Evolutionary conservation across 2,113 vertebrate species (phyloP), one percentile per base, ranked within the genome.

Genomic region (Epinephelus moara): DNA sequence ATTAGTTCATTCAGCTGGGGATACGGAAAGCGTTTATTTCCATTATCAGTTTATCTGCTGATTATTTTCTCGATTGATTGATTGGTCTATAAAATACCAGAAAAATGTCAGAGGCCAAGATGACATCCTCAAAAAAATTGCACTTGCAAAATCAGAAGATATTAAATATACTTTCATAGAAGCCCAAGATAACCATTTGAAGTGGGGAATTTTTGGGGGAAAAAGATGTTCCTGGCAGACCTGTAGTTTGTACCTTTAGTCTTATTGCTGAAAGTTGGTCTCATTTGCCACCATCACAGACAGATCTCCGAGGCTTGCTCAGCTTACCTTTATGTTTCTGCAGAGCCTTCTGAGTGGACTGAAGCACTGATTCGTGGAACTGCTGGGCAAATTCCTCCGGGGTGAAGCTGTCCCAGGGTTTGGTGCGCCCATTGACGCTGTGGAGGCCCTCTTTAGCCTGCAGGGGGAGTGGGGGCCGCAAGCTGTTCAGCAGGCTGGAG

Each of bases 351-450:
- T 99, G 98, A 0, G 98, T 99, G 84, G 98, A 99, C 96, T 99
- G 98, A 85, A 99, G 95, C 87, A 99, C 98, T 0, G 98, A 99
- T 88, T 99, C 98, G 0, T 99, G 98, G 93, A 99, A 99, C 94
- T 99, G 98, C 78, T 99, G 98, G n/a, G 98, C 98, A 3, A 99
- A 99, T 88, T 99, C 98, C 87, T 99, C 98, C 0, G 98, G 97
- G 3, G 97, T 94, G 93, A 99, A 98, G 70, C 96, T 98, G 47
- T 99, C 98, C 98, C 98, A 99, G 6, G 97, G 95, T 93, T 97
- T 97, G 94, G 94, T 97, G 95, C 96, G 97, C 68, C 98, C 98
- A 0, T 98, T 99, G 91, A 97, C 33, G 88, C 96, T 96, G 88
- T 97, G 96, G 0, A 93, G 95, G 59, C 94, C 93, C 82, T 98